Percentiles rank a stretch among this genome's conserved stretches.
Evolutionary conservation across 2,113 vertebrate species (phyloP).

Genomic region (Macquaria ambigua): DNA sequence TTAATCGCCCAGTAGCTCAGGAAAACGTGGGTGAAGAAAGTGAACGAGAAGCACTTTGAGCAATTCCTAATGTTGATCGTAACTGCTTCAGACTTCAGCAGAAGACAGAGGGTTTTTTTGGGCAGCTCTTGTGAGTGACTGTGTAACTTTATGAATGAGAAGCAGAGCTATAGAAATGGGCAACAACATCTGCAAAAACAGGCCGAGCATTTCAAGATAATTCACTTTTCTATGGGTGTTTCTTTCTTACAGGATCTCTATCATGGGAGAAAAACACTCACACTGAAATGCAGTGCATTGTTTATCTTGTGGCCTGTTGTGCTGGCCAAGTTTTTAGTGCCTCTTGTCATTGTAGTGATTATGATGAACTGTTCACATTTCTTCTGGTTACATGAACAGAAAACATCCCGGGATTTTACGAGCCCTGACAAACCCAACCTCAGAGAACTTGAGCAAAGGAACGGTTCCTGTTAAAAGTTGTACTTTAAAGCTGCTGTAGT

Average conservation of each 20-base stretch:
- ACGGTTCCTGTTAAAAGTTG: not conserved
- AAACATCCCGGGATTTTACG: slow-evolving; percentile 29
- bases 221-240: not conserved
- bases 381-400: slow-evolving; percentile 37
- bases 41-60: not conserved
- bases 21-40: slow-evolving; percentile 30
- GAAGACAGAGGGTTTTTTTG: slow-evolving; percentile 19
- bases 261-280: slow-evolving; percentile 1
- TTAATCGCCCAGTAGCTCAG: not conserved
- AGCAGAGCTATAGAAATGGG: not conserved
- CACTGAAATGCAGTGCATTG: slow-evolving; percentile 20
- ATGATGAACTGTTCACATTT: slow-evolving; percentile 52
- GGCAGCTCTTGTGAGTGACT: not conserved
- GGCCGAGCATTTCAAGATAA: not conserved
- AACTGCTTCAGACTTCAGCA: not conserved
- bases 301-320: slow-evolving; percentile 36
- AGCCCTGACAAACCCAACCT: not conserved
- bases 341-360: slow-evolving; percentile 43
- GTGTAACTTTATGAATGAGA: not conserved
- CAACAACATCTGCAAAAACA: not conserved
- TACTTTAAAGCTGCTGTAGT: not conserved
- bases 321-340: slow-evolving; percentile 54
- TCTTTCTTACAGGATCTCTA: not conserved
- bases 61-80: not conserved
- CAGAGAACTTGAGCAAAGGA: not conserved